Conservation (phyloP, 2,888 invertebrate species). For the Graphium colonna region DNA sequence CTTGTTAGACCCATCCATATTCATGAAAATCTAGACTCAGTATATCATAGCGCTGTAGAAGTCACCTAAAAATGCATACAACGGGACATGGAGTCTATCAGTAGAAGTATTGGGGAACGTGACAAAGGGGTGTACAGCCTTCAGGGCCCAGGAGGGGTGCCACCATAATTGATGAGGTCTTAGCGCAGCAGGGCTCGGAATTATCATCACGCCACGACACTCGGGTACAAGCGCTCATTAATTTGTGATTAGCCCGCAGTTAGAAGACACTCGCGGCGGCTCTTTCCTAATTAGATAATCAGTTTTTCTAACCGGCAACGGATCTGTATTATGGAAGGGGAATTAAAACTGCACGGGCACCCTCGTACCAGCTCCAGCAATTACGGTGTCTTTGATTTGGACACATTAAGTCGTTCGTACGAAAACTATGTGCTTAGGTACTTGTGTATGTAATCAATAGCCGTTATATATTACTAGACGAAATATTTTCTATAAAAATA, state of each 20-base stretch:
- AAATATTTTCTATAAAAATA: too few relatives aligned
- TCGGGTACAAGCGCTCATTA: conserved; percentile 72
- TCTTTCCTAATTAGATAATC: conserved; percentile 73
- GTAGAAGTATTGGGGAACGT: conserved; percentile 32
- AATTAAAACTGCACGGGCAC: conserved; percentile 11
- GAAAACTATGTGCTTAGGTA: background rate
- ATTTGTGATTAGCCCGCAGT: conserved; percentile 77
- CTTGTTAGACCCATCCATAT: too few relatives aligned
- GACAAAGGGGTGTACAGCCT: conserved; percentile 47
- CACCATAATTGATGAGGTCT: conserved; percentile 77
- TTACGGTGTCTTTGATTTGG: conserved; percentile 3
- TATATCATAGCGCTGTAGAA: too few relatives aligned
- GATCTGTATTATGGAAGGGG: conserved; percentile 25
- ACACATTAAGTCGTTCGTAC: background rate
- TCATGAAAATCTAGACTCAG: too few relatives aligned
- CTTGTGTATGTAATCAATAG: too few relatives aligned
- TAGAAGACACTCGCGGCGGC: conserved; percentile 59
- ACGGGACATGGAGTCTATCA: conserved; percentile 4
- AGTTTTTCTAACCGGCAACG: conserved; percentile 54
- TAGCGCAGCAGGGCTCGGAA: conserved; percentile 73
- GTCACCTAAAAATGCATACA: background rate
- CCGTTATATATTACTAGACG: too few relatives aligned
- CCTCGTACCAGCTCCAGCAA: background rate
- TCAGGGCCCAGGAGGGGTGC: conserved; percentile 52
- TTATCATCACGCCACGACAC: conserved; percentile 73